Base-by-base conservation (phyloP, 2,113 vertebrate genomes). In the Amblyopsis rosae region DNA sequence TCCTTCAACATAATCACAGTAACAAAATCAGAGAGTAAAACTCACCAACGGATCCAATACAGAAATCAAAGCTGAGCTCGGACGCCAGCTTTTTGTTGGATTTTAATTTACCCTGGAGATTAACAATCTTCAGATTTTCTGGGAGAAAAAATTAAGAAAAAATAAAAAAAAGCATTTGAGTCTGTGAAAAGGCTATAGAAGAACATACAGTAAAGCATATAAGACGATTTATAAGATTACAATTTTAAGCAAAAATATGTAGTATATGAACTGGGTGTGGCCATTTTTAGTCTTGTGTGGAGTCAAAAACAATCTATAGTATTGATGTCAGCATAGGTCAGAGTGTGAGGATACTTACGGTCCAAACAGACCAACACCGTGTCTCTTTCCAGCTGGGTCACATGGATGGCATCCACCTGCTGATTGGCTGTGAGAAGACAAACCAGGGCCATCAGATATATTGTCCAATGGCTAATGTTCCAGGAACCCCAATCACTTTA, bases 101-200 rank as follows among this genome's bases (percentile, higher is more conserved):
- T 83, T 99, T 99, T 80, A 99, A 77, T 81, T 91, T 95, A 76
- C 97, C 98, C 81, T 96, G 96, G 81, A 99, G 94, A 90, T 98
- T 99, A 75, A 99, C 98, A 55, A 99, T 99, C 94, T 99, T 99
- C 81, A 99, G 90, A 91, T 95, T 97, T 92, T 95, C 98, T 99
- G 80, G 0, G 59, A 67, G 45, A 51, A 65, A 53, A 87, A 82
- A 26, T 26, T 26, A 26, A 26, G 1, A 65, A 67, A 88, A 75
- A 63, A 46, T 66, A 82, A 84, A 19, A 17, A 68, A 1, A 11
- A 15, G 12, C 45, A 8, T 19, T 50, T 68, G 6, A 56, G 2
- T 67, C 5, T 41, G 35, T 41, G 7, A 41, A 41, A 41, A 41
- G 35, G 35, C 35, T 41, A 41, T 41, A 41, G 35, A 41, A 41